Conservation (phyloP, 2,113 vertebrate species). For the Excalfactoria chinensis region DNA sequence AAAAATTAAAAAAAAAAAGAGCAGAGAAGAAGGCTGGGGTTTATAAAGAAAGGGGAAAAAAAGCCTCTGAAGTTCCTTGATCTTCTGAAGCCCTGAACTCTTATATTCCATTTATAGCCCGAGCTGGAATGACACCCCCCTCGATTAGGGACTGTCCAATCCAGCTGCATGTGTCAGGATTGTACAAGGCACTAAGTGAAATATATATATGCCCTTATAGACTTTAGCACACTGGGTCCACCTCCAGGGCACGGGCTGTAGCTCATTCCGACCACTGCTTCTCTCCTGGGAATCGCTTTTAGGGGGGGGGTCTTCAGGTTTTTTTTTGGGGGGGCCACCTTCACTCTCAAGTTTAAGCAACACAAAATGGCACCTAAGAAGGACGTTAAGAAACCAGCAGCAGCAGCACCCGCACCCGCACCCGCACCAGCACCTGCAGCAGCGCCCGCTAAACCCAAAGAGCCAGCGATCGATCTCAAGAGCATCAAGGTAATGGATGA, state of each 20-base stretch:
- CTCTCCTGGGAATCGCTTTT: constrained; percentile 71
- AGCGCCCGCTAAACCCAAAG: constrained; percentile 76
- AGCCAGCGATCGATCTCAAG: constrained; percentile 82
- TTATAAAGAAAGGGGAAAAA: constrained; percentile 13
- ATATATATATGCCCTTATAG: constrained; percentile 86
- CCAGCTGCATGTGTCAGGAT: constrained; percentile 82
- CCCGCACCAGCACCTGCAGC: constrained; percentile 71
- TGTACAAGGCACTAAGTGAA: constrained; percentile 83
- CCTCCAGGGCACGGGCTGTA: constrained; percentile 79
- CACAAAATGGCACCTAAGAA: constrained; percentile 88
- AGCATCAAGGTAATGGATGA: constrained; percentile 81
- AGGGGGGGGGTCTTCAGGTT: constrained; percentile 22
- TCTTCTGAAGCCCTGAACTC: constrained; percentile 77
- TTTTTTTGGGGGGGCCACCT: constrained; percentile 45
- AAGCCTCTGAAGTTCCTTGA: constrained; percentile 50
- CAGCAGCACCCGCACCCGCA: constrained; percentile 63
- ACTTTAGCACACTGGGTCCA: constrained; percentile 73
- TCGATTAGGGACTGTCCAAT: constrained; percentile 85
- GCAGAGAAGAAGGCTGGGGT: not conserved
- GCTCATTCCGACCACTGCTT: constrained; percentile 73
- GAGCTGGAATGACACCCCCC: constrained; percentile 83
- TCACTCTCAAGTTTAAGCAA: constrained; percentile 59
- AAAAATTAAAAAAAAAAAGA: not conserved
- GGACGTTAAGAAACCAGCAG: constrained; percentile 81
- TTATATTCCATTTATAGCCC: constrained; percentile 87